Conservation (phyloP, 2,797 vertebrate genomes). For the Enteromius argenteus region DNA sequence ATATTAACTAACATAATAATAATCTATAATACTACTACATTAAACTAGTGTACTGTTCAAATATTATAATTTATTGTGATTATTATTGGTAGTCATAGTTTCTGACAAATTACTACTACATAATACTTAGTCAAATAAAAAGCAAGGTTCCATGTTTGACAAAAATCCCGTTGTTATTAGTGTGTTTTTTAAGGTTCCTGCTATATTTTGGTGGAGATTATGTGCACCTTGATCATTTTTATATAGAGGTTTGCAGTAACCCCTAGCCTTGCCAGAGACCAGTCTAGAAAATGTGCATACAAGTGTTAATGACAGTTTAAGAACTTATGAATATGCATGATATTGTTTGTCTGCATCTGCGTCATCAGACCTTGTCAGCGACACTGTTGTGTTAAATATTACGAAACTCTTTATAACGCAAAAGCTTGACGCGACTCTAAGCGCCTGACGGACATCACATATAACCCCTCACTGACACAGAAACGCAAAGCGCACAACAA, state of each 20-base stretch:
- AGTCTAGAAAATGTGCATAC: not conserved
- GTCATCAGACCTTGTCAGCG: slow-evolving; percentile 32
- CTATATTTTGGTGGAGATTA: not conserved
- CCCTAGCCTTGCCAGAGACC: not conserved
- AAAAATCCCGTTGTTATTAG: too few relatives aligned
- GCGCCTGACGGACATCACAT: not conserved
- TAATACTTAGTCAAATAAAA: too few relatives aligned
- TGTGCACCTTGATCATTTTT: not conserved
- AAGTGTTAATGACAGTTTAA: not conserved
- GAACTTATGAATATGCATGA: not conserved
- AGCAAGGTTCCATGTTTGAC: not conserved
- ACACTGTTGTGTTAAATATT: not conserved
- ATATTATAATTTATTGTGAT: not conserved
- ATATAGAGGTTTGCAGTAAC: not conserved
- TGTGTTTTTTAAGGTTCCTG: not conserved
- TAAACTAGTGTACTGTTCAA: not conserved
- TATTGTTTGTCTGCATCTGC: not conserved
- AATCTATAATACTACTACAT: not conserved
- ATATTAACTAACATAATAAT: too few relatives aligned
- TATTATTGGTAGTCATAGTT: not conserved
- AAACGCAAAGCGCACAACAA: slow-evolving; percentile 18
- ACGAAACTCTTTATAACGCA: not conserved
- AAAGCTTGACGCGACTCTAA: not conserved
- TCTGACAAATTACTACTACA: not conserved
- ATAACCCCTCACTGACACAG: not conserved